Conservation (phyloP, 2,113 vertebrate genomes). For the Cercopithecus mona region DNA sequence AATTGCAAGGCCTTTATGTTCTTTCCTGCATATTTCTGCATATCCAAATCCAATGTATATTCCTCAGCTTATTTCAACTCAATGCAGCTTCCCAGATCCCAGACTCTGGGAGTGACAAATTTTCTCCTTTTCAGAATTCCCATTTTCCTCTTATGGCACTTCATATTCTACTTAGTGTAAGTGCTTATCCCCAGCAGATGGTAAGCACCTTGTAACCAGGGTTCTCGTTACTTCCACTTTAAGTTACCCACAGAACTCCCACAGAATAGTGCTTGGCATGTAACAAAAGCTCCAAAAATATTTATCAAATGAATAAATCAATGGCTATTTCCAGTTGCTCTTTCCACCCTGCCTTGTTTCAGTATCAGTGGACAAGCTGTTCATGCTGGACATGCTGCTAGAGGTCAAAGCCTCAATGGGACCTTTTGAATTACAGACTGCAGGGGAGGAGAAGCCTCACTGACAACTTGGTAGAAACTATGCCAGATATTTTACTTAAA, state of each 20-base stretch:
- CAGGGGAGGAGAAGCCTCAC: neutral
- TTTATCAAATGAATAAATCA: conserved; percentile 53
- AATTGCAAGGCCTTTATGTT: neutral
- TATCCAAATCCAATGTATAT: neutral
- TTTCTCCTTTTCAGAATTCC: neutral
- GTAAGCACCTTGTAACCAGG: conserved; percentile 31
- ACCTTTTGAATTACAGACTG: conserved; percentile 31
- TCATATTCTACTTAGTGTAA: neutral
- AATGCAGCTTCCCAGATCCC: neutral
- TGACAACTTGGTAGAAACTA: conserved; percentile 41
- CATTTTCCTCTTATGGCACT: neutral
- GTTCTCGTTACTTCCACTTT: neutral
- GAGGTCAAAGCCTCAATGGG: conserved; percentile 35
- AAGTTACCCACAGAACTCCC: neutral
- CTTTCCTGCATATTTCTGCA: neutral
- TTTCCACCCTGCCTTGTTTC: conserved; percentile 33
- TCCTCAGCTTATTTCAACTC: neutral
- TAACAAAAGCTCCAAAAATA: conserved; percentile 35
- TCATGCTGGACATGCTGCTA: neutral
- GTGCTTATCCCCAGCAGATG: neutral
- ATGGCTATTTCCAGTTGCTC: conserved; percentile 44
- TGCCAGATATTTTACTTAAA: conserved; percentile 8
- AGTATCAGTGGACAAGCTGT: conserved; percentile 30
- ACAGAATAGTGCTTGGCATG: neutral
- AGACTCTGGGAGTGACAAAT: neutral